Evolutionary conservation across 2,797 vertebrate genomes (phyloP), one percentile per base, ranked within the genome.

Genomic region (Ctenochaetus hawaiiensis): DNA sequence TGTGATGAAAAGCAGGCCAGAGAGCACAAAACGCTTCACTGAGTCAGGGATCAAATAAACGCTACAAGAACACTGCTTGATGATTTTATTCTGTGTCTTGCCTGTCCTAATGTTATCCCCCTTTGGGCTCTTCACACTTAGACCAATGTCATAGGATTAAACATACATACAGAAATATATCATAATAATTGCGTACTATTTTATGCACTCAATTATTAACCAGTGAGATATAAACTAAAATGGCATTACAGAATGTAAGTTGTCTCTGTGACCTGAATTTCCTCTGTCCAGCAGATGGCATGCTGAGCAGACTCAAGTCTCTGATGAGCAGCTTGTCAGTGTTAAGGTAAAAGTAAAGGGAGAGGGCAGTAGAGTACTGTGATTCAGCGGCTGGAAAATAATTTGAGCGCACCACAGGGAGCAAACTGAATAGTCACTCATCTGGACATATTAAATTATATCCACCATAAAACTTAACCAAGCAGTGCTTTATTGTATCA

Each of bases 341-440:
- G 77, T 72, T 80, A 23, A n/a, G 43, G 63, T 62, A 0, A 20
- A 58, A 45, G 68, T 8, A 23, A 72, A 87, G 83, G 20, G 61
- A 89, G 90, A 82, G 80, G 88, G 87, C 87, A 88, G 87, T 56
- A 90, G 86, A 91, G 88, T 1, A 78, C 88, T 63, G 77, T 23
- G 22, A 39, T 67, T 6, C 41, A 52, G 62, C 69, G 77, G 48
- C 4, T 51, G 39, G 18, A 41, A n/a, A 62, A 66, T 4, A 5
- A 63, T 7, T 13, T 34, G 6, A 52, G n/a, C 23, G 0, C 37
- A 58, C 75, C 34, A 39, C 56, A 51, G 67, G 49, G 57, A 76
- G 39, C 8, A 39, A 52, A 63, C 8, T 30, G 26, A 57, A 51
- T 56, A 77, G 57, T 81, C 74, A 67, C 52, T 84, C 75, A 84